Percentiles rank a stretch among this genome's conserved stretches.
These are phyloP conservation scores for Vicugna pacos DNA, from an alignment of 2,113 vertebrate species.

Conservation along the genomic window DNA sequence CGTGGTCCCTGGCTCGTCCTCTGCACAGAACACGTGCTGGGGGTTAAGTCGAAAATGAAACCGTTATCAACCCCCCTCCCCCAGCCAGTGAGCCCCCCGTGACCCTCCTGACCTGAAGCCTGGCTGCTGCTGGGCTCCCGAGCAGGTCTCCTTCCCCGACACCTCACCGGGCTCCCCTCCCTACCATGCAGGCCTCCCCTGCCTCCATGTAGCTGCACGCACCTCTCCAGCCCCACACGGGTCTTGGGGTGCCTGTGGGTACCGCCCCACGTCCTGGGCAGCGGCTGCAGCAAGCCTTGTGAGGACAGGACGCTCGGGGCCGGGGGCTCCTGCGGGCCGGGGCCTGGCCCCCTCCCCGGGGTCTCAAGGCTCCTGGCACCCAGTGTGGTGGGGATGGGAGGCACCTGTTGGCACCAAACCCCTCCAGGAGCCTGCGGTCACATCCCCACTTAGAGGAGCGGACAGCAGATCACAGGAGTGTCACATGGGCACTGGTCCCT, in stretches of 20 bases:
- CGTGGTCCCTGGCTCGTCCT: background rate
- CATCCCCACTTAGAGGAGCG: background rate
- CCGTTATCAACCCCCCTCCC: fast-evolving
- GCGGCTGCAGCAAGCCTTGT: background rate
- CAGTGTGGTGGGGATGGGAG: background rate
- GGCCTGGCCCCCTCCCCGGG: background rate
- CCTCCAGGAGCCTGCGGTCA: background rate
- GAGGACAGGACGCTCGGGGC: background rate
- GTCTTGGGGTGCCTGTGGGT: no score
- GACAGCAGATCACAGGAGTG: fast-evolving
- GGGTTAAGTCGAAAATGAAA: background rate
- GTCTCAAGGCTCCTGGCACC: background rate
- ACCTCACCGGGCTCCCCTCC: background rate
- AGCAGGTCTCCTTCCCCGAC: background rate
- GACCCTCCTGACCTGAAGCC: fast-evolving
- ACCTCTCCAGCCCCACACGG: fast-evolving
- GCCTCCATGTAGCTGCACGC: no score
- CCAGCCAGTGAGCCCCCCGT: background rate
- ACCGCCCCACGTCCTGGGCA: background rate
- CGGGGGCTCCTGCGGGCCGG: no score
- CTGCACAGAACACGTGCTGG: background rate
- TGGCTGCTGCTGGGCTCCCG: background rate
- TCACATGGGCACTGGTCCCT: background rate
- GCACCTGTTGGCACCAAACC: background rate
- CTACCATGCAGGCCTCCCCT: no score